phyloP scores from a whole-genome alignment of 2,113 vertebrate genomes.

The Phainopepla nitens region DNA sequence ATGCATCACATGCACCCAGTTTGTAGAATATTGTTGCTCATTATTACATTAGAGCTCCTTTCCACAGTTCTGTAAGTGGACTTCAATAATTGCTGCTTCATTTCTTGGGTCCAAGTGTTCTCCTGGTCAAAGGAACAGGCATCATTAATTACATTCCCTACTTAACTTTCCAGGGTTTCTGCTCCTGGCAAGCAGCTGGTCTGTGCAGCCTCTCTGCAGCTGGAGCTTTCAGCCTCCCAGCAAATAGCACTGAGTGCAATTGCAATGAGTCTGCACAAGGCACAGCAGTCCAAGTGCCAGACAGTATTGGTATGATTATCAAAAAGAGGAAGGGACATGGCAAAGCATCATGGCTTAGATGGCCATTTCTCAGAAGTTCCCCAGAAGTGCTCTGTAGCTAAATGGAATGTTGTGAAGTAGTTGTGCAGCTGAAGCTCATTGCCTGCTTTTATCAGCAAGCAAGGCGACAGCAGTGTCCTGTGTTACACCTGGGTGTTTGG shows the following conservation, averaged over 20 bases:
- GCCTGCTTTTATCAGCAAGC: background rate
- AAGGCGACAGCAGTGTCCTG: background rate
- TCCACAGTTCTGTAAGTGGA: background rate
- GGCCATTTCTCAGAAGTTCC: background rate
- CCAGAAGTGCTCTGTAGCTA: background rate
- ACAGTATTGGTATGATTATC: background rate
- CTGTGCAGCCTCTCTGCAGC: background rate
- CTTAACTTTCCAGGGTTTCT: background rate
- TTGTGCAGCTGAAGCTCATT: fast-evolving
- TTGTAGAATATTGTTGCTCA: background rate
- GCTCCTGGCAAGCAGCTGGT: background rate
- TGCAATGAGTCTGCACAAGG: background rate
- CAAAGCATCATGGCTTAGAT: background rate
- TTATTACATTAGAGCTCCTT: background rate
- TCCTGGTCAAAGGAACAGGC: constrained; percentile 3
- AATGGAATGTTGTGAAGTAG: background rate
- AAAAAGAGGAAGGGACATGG: background rate
- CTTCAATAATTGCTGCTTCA: constrained; percentile 12
- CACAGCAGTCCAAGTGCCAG: background rate
- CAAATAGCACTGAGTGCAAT: background rate
- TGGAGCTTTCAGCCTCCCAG: background rate
- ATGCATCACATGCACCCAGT: background rate
- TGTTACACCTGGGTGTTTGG: background rate
- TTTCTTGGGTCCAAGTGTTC: background rate
- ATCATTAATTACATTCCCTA: background rate